These are phyloP conservation scores for Lota lota DNA, from an alignment of 2,113 vertebrate genomes.

Conservation along the genomic window DNA sequence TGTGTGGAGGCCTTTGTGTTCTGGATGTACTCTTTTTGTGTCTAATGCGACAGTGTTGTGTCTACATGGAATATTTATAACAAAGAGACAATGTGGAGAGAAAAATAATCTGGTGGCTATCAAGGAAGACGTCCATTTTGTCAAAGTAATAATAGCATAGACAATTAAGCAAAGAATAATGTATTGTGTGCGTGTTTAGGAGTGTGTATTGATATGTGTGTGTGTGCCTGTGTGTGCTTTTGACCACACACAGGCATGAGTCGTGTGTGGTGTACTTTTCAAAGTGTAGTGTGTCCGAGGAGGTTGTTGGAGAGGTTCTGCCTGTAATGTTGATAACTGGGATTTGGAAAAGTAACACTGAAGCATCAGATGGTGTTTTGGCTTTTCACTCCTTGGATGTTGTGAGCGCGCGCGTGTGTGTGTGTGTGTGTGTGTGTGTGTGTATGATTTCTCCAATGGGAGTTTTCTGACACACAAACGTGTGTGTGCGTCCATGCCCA, in stretches of 20 bases:
- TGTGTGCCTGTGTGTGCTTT: not conserved
- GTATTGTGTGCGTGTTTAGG: too few species aligned
- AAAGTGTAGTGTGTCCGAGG: slow-evolving; percentile 42
- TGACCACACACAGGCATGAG: too few species aligned
- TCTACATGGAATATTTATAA: too few species aligned
- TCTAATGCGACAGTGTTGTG: too few species aligned
- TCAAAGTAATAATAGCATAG: too few species aligned
- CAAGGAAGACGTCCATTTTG: too few species aligned
- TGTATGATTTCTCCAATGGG: not conserved
- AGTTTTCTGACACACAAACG: too few species aligned
- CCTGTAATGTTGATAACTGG: slow-evolving; percentile 75
- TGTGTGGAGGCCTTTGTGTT: slow-evolving; percentile 9
- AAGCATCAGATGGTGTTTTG: slow-evolving; percentile 72
- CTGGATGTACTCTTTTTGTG: too few species aligned
- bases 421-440: not conserved
- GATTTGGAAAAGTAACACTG: slow-evolving; percentile 71
- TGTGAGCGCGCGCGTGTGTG: slow-evolving; percentile 23
- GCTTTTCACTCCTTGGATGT: slow-evolving; percentile 55
- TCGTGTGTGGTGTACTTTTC: slow-evolving; percentile 4
- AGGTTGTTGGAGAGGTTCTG: slow-evolving; percentile 59
- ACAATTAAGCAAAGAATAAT: too few species aligned
- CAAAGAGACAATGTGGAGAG: too few species aligned
- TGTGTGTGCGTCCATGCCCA: slow-evolving; percentile 31
- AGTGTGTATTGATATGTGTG: too few species aligned
- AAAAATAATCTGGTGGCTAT: too few species aligned